Evolutionary conservation across 1,140 invertebrate species (phyloP), one percentile per base, ranked within the genome.

Genomic region (Carposina sasakii): DNA sequence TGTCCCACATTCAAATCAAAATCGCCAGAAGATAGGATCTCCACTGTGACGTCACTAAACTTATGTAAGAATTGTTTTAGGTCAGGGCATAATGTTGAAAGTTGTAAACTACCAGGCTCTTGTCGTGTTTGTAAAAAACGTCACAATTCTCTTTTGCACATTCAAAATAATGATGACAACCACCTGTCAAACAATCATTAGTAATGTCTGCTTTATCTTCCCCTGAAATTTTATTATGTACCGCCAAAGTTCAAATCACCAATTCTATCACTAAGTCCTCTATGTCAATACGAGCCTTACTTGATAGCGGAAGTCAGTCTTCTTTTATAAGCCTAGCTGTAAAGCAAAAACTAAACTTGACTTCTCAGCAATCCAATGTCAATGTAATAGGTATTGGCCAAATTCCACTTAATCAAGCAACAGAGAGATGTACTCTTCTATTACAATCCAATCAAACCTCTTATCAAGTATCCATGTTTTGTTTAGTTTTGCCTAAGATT

Each of bases 301-400:
- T 46, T 3, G 44, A 46, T 23, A 21, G 30, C 31, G 30, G 44
- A 3, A 34, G 28, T 9, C 44, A 46, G 15, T 46, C 44, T 23
- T 34, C 30, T 16, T 46, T 22, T 31, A 26, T 43, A 8, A 43
- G 4, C 19, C 16, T 16, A 16, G 16, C 5, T 12, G 28, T 43
- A 12, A 43, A 16, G 16, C 26, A 22, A 12, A 24, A 20, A 2
- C 13, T 43, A 15, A 24, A 43, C 28, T n/a, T 43, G 5, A 2
- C 23, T 12, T 28, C 24, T 30, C 15, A 19, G 13, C 41, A 24
- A 12, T 24, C 19, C 8, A 43, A 4, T 30, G 24, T 28, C 26
- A 43, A 5, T 9, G 17, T 43, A 10, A 10, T 28, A 30, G 41
- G 41, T 28, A 30, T 43, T 19, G 41, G 41, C 15, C 17, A 43